These are phyloP conservation scores for Parnassius smintheus DNA, from an alignment of 2,888 invertebrate genomes.

Conservation along the genomic window DNA sequence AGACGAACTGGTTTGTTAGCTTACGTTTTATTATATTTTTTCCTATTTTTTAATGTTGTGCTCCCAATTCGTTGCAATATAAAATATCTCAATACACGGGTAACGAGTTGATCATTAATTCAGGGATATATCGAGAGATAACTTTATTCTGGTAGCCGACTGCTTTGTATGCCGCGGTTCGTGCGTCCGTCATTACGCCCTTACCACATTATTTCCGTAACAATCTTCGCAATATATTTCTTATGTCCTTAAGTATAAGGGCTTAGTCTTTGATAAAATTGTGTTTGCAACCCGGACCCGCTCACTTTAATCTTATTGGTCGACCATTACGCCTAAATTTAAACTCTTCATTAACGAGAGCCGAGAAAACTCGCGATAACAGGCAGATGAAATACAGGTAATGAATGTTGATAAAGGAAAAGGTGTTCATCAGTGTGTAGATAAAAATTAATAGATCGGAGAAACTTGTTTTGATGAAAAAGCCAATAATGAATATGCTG, in stretches of 20 bases:
- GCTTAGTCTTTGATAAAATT: constrained; percentile 28
- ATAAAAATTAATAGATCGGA: constrained; percentile 48
- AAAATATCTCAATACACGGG: constrained; percentile 78
- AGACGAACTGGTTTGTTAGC: too few relatives aligned
- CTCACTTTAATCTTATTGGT: constrained; percentile 81
- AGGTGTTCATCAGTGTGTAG: constrained; percentile 47
- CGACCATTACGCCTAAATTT: constrained; percentile 80
- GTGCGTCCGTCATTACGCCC: constrained; percentile 75
- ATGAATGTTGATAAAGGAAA: constrained; percentile 71
- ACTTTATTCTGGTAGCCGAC: constrained; percentile 81
- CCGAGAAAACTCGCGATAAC: constrained; percentile 75
- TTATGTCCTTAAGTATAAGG: constrained; percentile 41
- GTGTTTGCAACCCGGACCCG: constrained; percentile 58
- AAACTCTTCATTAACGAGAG: constrained; percentile 80
- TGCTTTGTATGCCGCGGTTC: constrained; percentile 79
- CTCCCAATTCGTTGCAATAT: constrained; percentile 65
- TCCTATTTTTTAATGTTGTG: constrained; percentile 29
- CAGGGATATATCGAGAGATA: constrained; percentile 79
- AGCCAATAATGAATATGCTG: constrained; percentile 47
- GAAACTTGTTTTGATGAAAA: constrained; percentile 49
- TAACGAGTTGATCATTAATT: constrained; percentile 81
- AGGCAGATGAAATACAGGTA: constrained; percentile 73
- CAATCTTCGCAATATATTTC: constrained; percentile 38
- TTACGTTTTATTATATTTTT: too few relatives aligned
- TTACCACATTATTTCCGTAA: constrained; percentile 44